Evolutionary conservation across 2,113 vertebrate species (phyloP).

Genomic region (Indicator indicator): DNA sequence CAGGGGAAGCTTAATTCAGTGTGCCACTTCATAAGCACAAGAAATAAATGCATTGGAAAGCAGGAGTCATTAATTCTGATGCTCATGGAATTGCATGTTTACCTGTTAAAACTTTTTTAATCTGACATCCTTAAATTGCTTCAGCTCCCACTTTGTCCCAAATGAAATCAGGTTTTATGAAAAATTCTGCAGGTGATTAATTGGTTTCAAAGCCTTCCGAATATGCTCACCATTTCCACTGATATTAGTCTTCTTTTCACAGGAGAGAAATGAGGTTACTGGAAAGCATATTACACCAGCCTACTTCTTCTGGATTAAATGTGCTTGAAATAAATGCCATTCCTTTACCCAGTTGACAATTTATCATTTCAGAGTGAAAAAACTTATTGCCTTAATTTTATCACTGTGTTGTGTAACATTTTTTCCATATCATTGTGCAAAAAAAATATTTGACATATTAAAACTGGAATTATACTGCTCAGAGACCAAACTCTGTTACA

Average conservation of each 20-base stretch:
- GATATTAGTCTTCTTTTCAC: conserved; percentile 51
- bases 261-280: conserved; percentile 61
- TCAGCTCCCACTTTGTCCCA: conserved; percentile 57
- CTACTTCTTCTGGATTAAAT: conserved; percentile 44
- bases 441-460: background rate
- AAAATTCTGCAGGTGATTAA: conserved; percentile 59
- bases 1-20: background rate
- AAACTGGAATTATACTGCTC: background rate
- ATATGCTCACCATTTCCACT: conserved; percentile 42
- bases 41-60: conserved; percentile 17
- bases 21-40: background rate
- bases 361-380: conserved; percentile 25
- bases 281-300: conserved; percentile 29
- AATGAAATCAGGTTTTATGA: conserved; percentile 52
- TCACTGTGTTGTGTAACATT: background rate
- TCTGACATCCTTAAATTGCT: conserved; percentile 59
- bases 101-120: conserved; percentile 63
- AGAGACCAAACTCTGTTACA: background rate
- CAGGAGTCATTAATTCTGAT: conserved; percentile 44
- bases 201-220: conserved; percentile 54
- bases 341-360: background rate
- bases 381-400: background rate
- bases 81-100: conserved; percentile 38
- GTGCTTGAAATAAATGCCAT: conserved; percentile 38
- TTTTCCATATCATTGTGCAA: background rate